phyloP scores from a whole-genome alignment of 2,888 invertebrate species.

The Drosophila macrothrix region DNA sequence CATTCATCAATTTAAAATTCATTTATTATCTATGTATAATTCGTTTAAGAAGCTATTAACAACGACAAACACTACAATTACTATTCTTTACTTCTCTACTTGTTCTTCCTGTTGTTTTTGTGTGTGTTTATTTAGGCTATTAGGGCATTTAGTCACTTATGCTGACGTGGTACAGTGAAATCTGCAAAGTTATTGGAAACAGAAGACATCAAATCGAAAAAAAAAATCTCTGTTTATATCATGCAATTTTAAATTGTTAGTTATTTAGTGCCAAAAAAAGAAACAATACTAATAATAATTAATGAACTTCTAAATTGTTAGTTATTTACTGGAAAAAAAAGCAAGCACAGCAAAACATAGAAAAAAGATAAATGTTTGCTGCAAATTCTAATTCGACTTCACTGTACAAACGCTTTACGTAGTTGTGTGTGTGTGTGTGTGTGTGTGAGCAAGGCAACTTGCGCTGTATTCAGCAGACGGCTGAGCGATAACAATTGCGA shows the following conservation, averaged over 20 bases:
- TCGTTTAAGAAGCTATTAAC: constrained; percentile 65
- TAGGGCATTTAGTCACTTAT: constrained; percentile 6
- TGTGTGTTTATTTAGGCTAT: constrained; percentile 10
- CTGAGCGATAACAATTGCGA: constrained; percentile 39
- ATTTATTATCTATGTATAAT: constrained; percentile 26
- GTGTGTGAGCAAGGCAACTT: constrained; percentile 30
- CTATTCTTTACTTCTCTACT: constrained; percentile 27
- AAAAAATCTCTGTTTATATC: neutral
- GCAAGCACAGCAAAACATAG: neutral
- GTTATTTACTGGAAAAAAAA: neutral
- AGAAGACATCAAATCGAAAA: neutral
- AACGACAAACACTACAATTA: constrained; percentile 62
- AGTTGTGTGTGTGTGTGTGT: constrained; percentile 8
- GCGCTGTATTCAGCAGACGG: constrained; percentile 37
- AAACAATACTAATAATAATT: neutral
- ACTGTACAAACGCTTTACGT: constrained; percentile 26
- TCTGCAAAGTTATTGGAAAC: neutral
- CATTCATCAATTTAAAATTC: constrained; percentile 3
- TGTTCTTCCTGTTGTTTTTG: constrained; percentile 12
- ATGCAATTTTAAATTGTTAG: neutral
- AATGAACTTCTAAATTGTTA: neutral
- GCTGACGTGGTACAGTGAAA: constrained; percentile 45
- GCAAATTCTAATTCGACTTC: constrained; percentile 28
- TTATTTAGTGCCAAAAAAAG: neutral
- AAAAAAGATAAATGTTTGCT: neutral